Evolutionary conservation across 1,140 invertebrate genomes (phyloP).

Genomic region (fruit fly (Drosophila melanogaster)): DNA sequence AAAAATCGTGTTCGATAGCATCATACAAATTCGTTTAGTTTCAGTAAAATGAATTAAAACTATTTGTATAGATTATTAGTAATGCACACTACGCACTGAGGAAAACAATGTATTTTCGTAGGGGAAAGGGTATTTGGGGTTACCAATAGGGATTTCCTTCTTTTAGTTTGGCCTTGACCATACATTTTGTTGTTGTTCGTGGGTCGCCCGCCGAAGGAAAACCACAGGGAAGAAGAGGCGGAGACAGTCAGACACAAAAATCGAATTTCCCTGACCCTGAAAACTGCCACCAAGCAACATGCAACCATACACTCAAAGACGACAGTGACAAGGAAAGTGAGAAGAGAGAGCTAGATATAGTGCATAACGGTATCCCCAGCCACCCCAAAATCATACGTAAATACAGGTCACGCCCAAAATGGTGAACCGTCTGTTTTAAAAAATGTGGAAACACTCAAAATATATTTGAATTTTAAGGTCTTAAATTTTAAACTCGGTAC

Average conservation of each 20-base stretch:
- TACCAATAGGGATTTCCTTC: neutral
- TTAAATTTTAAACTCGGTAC: no score
- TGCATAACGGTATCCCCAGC: slow-evolving; percentile 70
- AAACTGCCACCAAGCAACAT: slow-evolving; percentile 62
- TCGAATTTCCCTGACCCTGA: slow-evolving; percentile 82
- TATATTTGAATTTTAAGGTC: neutral
- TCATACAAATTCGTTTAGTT: no score
- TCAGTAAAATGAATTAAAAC: no score
- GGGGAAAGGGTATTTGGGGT: slow-evolving; percentile 3
- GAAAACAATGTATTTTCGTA: no score
- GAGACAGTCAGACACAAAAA: slow-evolving; percentile 44
- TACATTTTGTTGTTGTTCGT: slow-evolving; percentile 1
- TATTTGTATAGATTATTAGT: no score
- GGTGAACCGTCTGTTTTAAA: neutral
- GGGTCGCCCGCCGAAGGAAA: slow-evolving; percentile 33
- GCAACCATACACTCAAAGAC: slow-evolving; percentile 19
- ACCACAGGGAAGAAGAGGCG: slow-evolving; percentile 23
- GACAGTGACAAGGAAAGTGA: neutral
- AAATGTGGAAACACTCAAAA: neutral
- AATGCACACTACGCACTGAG: no score
- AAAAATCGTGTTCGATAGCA: no score
- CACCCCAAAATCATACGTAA: slow-evolving; percentile 45
- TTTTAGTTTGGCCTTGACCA: slow-evolving; percentile 14
- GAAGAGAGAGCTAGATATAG: slow-evolving; percentile 37
- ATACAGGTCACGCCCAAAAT: neutral